A percentile compares a stretch with the other conserved stretches of the same genome.
Conservation (phyloP, 2,797 vertebrate species). For the Mus spretus region DNA sequence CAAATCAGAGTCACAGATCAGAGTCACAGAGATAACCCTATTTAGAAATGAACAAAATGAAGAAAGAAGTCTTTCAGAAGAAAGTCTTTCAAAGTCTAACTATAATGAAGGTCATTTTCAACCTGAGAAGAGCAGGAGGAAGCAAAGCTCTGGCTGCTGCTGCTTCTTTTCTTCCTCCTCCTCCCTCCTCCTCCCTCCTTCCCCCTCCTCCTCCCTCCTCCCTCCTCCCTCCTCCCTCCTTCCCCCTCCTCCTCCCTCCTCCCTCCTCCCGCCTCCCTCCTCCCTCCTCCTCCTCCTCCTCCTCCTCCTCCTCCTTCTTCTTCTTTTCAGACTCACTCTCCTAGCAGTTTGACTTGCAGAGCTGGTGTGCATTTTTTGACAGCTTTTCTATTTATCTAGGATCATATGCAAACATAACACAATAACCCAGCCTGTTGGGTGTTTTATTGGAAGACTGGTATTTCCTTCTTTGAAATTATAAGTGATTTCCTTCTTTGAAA, state of each 20-base stretch:
- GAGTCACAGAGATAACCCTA: constrained; percentile 57
- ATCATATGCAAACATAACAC: constrained; percentile 29
- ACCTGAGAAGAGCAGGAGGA: constrained; percentile 41
- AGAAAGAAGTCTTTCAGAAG: constrained; percentile 41
- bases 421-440: neutral
- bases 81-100: constrained; percentile 48
- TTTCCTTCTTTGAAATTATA: constrained; percentile 59
- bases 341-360: constrained; percentile 54
- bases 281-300: too few species aligned
- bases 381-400: constrained; percentile 59
- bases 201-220: too few species aligned
- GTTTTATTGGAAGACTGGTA: constrained; percentile 64
- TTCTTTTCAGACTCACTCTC: neutral
- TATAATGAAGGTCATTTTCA: constrained; percentile 42
- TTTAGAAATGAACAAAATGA: constrained; percentile 64
- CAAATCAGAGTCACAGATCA: constrained; percentile 51
- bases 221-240: too few species aligned
- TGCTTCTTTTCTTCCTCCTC: too few species aligned
- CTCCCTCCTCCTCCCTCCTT: too few species aligned
- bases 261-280: too few species aligned
- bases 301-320: too few species aligned
- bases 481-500: constrained; percentile 56
- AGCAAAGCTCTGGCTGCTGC: neutral
- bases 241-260: too few species aligned
- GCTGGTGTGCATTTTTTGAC: neutral